phyloP scores from a whole-genome alignment of 1,140 invertebrate genomes.

The Aethina tumida region DNA sequence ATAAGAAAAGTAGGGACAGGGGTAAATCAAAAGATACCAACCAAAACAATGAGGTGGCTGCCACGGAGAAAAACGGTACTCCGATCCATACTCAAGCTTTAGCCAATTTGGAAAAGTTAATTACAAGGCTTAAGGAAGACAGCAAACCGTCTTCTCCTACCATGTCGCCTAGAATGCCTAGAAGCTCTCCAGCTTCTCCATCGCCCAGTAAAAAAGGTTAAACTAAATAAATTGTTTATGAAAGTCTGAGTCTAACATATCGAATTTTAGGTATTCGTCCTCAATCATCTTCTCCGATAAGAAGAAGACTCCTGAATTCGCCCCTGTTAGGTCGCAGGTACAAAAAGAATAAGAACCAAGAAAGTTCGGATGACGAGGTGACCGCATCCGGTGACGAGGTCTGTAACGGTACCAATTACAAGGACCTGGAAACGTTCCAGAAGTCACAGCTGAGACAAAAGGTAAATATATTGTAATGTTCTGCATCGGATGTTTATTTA shows the following conservation, averaged over 20 bases:
- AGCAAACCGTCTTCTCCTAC: slow-evolving; percentile 36
- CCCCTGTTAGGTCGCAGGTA: slow-evolving; percentile 60
- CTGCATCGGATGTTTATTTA: too few relatives aligned
- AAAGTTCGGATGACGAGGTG: slow-evolving; percentile 81
- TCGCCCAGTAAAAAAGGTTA: slow-evolving; percentile 54
- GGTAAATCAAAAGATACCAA: slow-evolving; percentile 8
- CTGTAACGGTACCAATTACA: slow-evolving; percentile 61
- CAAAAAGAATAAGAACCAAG: slow-evolving; percentile 61
- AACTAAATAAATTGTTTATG: background rate
- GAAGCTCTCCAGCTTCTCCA: slow-evolving; percentile 60
- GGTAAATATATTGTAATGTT: slow-evolving; percentile 44
- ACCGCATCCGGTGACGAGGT: slow-evolving; percentile 52
- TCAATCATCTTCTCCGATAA: slow-evolving; percentile 68
- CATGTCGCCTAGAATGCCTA: slow-evolving; percentile 53
- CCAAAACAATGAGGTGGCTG: slow-evolving; percentile 2
- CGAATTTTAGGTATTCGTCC: slow-evolving; percentile 48
- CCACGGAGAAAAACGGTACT: slow-evolving; percentile 25
- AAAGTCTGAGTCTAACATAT: background rate
- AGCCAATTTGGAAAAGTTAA: slow-evolving; percentile 44
- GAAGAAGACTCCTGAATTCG: slow-evolving; percentile 69
- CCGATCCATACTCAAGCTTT: slow-evolving; percentile 44
- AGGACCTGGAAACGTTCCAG: slow-evolving; percentile 88
- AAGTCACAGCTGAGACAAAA: slow-evolving; percentile 90
- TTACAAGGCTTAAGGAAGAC: slow-evolving; percentile 42
- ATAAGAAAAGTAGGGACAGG: slow-evolving; percentile 10